Evolutionary conservation across 2,888 invertebrate species (phyloP).

Genomic region (Drosophila parthenogenetica): DNA sequence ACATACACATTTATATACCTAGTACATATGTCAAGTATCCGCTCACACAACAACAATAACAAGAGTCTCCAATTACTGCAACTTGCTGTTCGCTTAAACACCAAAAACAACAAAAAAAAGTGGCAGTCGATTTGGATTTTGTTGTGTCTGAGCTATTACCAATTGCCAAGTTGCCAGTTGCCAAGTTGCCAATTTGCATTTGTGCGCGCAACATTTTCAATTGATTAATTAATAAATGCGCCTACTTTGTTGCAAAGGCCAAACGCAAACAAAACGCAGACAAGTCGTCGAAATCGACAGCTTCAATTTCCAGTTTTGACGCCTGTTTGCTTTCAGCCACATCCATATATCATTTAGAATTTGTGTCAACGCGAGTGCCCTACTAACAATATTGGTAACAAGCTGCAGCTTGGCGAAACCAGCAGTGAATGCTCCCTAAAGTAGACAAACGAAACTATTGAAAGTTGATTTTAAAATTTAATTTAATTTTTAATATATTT

Average conservation of each 20-base stretch:
- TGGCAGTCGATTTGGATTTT: slow-evolving; percentile 57
- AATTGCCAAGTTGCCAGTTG: slow-evolving; percentile 16
- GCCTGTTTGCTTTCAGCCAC: slow-evolving; percentile 24
- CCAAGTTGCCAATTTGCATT: slow-evolving; percentile 60
- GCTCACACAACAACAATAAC: slow-evolving; percentile 39
- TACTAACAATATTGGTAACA: slow-evolving; percentile 22
- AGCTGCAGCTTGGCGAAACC: neutral
- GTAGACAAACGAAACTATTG: neutral
- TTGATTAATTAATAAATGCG: slow-evolving; percentile 73
- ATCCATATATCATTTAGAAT: slow-evolving; percentile 38
- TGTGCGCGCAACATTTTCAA: slow-evolving; percentile 48
- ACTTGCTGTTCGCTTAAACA: slow-evolving; percentile 42
- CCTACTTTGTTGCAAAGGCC: slow-evolving; percentile 53
- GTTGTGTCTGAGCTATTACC: slow-evolving; percentile 41
- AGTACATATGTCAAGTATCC: slow-evolving; percentile 24
- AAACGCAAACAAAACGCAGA: slow-evolving; percentile 24
- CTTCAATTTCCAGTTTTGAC: slow-evolving; percentile 27
- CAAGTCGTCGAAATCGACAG: slow-evolving; percentile 28
- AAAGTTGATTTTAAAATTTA: too few species aligned
- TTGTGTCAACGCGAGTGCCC: slow-evolving; percentile 54
- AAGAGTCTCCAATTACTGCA: slow-evolving; percentile 68
- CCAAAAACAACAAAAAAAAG: slow-evolving; percentile 30
- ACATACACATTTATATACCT: slow-evolving; percentile 4
- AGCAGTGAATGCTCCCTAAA: slow-evolving; percentile 4
- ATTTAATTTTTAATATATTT: too few species aligned